phyloP scores from a whole-genome alignment of 1,140 invertebrate species.

The Halictus rubicundus region DNA sequence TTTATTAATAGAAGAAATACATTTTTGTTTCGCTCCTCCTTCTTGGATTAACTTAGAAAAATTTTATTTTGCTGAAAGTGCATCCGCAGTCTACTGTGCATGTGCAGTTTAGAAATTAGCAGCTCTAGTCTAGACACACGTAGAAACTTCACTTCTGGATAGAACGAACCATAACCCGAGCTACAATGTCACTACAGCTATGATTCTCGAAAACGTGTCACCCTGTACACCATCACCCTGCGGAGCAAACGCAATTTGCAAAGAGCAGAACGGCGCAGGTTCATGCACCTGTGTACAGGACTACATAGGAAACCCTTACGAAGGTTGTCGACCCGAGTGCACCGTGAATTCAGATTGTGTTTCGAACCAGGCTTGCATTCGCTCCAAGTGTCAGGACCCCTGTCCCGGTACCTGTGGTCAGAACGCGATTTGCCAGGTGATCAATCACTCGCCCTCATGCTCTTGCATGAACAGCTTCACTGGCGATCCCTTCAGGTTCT shows the following conservation, averaged over 20 bases:
- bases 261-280: slow-evolving; percentile 76
- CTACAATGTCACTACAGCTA: neutral
- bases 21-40: too few relatives aligned
- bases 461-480: slow-evolving; percentile 82
- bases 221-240: slow-evolving; percentile 85
- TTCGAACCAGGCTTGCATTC: slow-evolving; percentile 82
- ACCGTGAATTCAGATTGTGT: slow-evolving; percentile 85
- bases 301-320: slow-evolving; percentile 87
- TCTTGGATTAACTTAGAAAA: too few relatives aligned
- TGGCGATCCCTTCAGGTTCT: slow-evolving; percentile 82
- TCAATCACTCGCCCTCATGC: slow-evolving; percentile 85
- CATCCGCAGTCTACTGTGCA: too few relatives aligned
- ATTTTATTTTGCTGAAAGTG: too few relatives aligned
- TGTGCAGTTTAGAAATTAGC: too few relatives aligned
- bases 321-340: slow-evolving; percentile 88
- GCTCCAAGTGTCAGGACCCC: slow-evolving; percentile 85
- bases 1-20: too few relatives aligned
- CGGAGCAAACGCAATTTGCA: slow-evolving; percentile 81
- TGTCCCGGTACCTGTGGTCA: slow-evolving; percentile 84
- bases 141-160: neutral
- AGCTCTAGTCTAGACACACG: too few relatives aligned
- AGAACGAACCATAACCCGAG: neutral
- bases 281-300: slow-evolving; percentile 85
- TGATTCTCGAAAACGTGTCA: neutral
- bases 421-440: slow-evolving; percentile 84